Base-by-base conservation (phyloP, 2,797 vertebrate genomes). In the Toxotes lorentzi region DNA sequence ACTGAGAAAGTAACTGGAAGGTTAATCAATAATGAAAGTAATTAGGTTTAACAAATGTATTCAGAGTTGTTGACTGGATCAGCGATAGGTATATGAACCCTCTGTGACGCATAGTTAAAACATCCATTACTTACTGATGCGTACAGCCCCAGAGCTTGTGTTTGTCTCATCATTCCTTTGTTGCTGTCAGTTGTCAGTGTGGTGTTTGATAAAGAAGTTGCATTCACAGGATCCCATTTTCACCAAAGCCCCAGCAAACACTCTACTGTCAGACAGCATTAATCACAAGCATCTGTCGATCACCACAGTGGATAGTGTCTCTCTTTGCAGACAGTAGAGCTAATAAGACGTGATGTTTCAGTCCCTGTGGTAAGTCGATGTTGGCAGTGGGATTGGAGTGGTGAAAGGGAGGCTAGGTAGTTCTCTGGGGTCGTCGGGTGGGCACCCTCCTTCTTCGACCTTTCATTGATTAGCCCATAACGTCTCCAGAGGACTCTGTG, bases 151-250 rank as follows among this genome's bases (percentile, higher is more conserved):
- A 6, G 47, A 71, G 70, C 0, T 48, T 69, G 70, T 24, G 71
- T 56, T 64, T 19, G 13, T 61, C 60, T 66, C 69, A 73, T 77
- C 68, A 34, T 14, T 62, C 23, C 13, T 66, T 47, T 72, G 53
- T 72, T 71, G 64, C 27, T 65, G 23, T 74, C 50, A 24, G 24
- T 48, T 70, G 62, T 76, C 64, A 23, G 35, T 19, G 73, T 61
- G 61, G 19, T 35, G 60, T 80, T 65, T 79, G 66, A 84, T 81
- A 24, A 85, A 85, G 57, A 82, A 69, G 59, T 57, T 70, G 14
- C 41, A 66, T 81, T 78, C 32, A 57, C 50, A 63, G 74, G 60
- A 80, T 76, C 65, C 43, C n/a, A 41, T 75, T 82, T 80, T 38
- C 58, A 38, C n/a, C 30, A 56, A 78, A 80, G 19, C 27, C 23